Evolutionary conservation across 1,140 invertebrate species (phyloP).

Genomic region (Sminthurinus signatus): DNA sequence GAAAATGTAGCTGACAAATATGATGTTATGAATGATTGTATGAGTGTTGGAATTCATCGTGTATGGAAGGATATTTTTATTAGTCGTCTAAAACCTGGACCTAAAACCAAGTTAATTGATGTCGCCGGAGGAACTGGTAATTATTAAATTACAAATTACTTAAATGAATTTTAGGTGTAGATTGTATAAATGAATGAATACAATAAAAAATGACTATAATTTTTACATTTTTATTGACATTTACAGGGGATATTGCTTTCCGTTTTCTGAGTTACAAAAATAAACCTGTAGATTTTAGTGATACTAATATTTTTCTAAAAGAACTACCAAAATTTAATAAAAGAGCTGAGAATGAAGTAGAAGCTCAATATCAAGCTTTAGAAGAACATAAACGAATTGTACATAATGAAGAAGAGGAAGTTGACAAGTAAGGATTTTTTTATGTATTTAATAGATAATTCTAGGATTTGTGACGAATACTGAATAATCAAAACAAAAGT

Average conservation of each 20-base stretch:
- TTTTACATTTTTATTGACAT: too few species aligned
- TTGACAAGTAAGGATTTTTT: too few species aligned
- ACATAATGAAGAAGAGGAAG: too few species aligned
- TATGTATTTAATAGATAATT: too few species aligned
- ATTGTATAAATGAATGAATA: too few species aligned
- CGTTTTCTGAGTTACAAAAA: constrained; percentile 70
- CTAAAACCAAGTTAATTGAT: constrained; percentile 77
- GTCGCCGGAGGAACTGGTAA: constrained; percentile 89
- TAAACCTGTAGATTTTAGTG: constrained; percentile 8
- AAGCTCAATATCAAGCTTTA: constrained; percentile 27
- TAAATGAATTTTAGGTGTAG: too few species aligned
- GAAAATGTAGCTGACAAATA: constrained; percentile 90
- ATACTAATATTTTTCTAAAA: too few species aligned
- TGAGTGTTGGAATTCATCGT: constrained; percentile 91
- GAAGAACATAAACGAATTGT: background rate
- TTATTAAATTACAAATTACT: too few species aligned
- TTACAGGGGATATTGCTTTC: constrained; percentile 85
- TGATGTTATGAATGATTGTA: constrained; percentile 97
- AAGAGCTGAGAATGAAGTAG: constrained; percentile 25
- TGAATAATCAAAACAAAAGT: too few species aligned
- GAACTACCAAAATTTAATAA: background rate
- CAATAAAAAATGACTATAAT: too few species aligned
- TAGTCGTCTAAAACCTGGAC: constrained; percentile 63
- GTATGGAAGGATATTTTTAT: constrained; percentile 97
- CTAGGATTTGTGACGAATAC: too few species aligned